Evolutionary conservation across 2,888 invertebrate species (phyloP).

Genomic region (Lasioglossum marginatum): DNA sequence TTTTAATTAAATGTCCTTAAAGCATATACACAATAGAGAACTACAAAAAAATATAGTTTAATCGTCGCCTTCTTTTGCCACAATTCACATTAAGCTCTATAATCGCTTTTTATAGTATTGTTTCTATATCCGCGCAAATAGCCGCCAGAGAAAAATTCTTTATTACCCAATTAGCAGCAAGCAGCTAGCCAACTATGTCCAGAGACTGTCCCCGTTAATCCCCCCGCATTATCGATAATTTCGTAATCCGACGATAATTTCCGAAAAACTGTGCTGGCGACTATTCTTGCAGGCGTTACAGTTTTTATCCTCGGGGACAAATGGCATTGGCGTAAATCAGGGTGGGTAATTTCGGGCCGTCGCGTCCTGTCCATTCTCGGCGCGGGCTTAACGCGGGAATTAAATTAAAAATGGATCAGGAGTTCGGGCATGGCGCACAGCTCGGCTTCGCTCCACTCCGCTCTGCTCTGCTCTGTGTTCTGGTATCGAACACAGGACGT

Average conservation of each 20-base stretch:
- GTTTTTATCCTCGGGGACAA: conserved; percentile 5
- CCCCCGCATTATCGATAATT: neutral
- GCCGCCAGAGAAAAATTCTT: neutral
- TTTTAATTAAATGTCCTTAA: too few relatives aligned
- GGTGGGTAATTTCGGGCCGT: neutral
- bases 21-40: too few relatives aligned
- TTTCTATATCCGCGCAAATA: neutral
- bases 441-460: neutral
- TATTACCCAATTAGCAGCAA: neutral
- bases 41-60: too few relatives aligned
- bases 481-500: conserved; percentile 22
- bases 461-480: neutral
- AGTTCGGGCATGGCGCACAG: conserved; percentile 4
- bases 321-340: conserved; percentile 10
- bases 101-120: neutral
- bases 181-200: neutral
- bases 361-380: conserved; percentile 9
- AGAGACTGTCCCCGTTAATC: neutral
- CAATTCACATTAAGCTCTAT: too few relatives aligned
- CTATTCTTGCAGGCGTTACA: neutral
- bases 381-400: conserved; percentile 29
- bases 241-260: conserved; percentile 6
- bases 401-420: conserved; percentile 54
- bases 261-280: neutral
- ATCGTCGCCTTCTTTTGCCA: too few relatives aligned